A percentile compares a stretch with the other conserved stretches of the same genome.
These are phyloP conservation scores for Agrochola macilenta DNA, from an alignment of 2,888 invertebrate species.

Conservation along the genomic window DNA sequence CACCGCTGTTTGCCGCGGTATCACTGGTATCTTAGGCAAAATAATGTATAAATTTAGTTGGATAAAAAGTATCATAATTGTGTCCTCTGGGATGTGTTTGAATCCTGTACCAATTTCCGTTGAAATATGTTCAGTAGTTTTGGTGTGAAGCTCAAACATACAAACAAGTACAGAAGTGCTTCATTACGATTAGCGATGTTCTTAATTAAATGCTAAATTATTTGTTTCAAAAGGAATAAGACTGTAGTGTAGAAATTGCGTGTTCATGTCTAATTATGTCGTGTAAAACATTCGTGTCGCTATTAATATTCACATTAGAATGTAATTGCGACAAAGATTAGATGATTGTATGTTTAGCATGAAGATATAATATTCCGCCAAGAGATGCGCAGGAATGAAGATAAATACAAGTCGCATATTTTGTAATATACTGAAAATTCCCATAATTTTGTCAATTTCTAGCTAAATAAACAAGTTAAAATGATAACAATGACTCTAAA, in stretches of 20 bases:
- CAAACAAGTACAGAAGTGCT: neutral
- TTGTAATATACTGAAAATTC: neutral
- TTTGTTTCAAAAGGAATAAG: neutral
- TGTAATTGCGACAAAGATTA: neutral
- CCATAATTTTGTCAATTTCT: neutral
- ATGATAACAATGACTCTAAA: no score
- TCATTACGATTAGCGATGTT: neutral
- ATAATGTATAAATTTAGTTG: neutral
- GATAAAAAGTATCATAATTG: neutral
- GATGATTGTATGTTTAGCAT: neutral
- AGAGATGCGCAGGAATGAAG: neutral
- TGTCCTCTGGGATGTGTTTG: neutral
- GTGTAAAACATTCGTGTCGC: neutral
- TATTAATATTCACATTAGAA: constrained; percentile 14
- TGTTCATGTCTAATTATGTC: neutral
- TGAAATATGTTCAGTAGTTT: neutral
- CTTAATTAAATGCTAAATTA: neutral
- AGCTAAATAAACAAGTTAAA: neutral
- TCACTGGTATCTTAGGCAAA: neutral
- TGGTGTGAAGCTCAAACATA: neutral
- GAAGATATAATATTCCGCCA: neutral
- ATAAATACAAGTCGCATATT: neutral
- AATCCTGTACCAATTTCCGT: neutral
- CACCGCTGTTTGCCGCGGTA: neutral
- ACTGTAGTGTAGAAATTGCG: neutral